Percentiles rank a stretch among this genome's conserved stretches.
These are phyloP conservation scores for Taphrorychus bicolor DNA, from an alignment of 2,888 invertebrate genomes.

Conservation along the genomic window DNA sequence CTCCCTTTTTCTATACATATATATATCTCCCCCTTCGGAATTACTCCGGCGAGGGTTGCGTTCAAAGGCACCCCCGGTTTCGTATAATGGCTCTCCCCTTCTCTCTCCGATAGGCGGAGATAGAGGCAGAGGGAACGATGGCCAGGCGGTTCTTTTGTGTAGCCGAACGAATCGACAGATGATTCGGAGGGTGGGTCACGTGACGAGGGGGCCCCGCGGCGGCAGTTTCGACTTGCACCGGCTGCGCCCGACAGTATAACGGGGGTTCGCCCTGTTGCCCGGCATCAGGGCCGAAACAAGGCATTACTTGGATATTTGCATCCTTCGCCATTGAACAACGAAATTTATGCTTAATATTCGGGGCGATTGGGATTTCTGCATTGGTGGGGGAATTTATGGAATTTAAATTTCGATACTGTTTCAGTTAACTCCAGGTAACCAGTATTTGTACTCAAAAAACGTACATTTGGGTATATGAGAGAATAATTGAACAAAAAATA, in stretches of 20 bases:
- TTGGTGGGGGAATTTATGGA: neutral
- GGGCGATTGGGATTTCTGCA: neutral
- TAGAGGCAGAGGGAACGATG: slow-evolving; percentile 17
- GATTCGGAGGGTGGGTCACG: slow-evolving; percentile 38
- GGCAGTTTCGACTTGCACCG: slow-evolving; percentile 53
- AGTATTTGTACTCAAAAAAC: too few relatives aligned
- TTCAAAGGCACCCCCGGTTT: slow-evolving; percentile 12
- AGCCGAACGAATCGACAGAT: slow-evolving; percentile 33
- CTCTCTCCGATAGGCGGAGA: slow-evolving; percentile 22
- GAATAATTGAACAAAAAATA: too few relatives aligned
- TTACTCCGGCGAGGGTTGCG: slow-evolving; percentile 10
- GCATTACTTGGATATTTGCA: slow-evolving; percentile 7
- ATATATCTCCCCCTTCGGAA: slow-evolving; percentile 16
- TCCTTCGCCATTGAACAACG: neutral
- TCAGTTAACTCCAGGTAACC: too few relatives aligned
- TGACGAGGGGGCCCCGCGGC: slow-evolving; percentile 34
- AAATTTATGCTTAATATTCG: neutral
- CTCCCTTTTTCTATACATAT: slow-evolving; percentile 9
- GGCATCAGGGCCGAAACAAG: slow-evolving; percentile 9
- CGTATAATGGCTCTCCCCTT: slow-evolving; percentile 5
- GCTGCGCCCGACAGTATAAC: slow-evolving; percentile 59
- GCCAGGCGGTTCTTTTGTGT: slow-evolving; percentile 33
- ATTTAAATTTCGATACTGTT: neutral
- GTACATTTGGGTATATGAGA: too few relatives aligned
- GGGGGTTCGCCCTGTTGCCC: slow-evolving; percentile 47